Evolutionary conservation across 2,797 vertebrate genomes (phyloP).

Genomic region (Amphiprion clarkii): DNA sequence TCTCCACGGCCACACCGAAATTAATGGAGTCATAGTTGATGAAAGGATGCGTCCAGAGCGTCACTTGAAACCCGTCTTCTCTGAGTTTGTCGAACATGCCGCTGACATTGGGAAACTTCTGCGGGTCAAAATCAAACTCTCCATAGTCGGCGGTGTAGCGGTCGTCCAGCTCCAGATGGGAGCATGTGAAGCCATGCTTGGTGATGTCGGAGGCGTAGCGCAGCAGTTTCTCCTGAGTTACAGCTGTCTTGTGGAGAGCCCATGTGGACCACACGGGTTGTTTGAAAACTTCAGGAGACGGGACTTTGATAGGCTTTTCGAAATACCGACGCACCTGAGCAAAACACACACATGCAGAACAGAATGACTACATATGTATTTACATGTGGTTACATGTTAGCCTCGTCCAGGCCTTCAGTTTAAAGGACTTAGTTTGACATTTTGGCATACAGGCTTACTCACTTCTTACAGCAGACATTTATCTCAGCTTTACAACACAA

Average conservation of each 20-base stretch:
- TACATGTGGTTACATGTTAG: no score
- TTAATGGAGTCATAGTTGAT: constrained; percentile 91
- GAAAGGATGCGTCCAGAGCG: constrained; percentile 94
- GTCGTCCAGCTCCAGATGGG: constrained; percentile 95
- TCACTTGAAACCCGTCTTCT: constrained; percentile 88
- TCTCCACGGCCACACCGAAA: constrained; percentile 88
- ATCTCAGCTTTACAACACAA: no score
- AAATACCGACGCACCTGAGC: constrained; percentile 92
- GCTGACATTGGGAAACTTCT: constrained; percentile 91
- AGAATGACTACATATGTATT: not conserved
- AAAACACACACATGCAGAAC: constrained; percentile 26
- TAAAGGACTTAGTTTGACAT: not conserved
- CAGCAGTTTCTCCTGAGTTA: constrained; percentile 89
- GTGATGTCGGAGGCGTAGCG: constrained; percentile 86
- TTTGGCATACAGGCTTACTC: not conserved
- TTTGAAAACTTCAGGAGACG: constrained; percentile 88
- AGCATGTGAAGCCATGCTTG: constrained; percentile 89
- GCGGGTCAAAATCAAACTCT: constrained; percentile 92
- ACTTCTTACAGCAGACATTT: no score
- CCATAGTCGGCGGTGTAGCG: constrained; percentile 91
- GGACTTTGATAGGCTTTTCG: constrained; percentile 93
- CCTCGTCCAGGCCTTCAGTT: no score
- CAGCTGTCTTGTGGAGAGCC: constrained; percentile 89
- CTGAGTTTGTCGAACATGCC: constrained; percentile 90
- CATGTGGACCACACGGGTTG: constrained; percentile 96